Evolutionary conservation across 2,113 vertebrate genomes (phyloP).

Genomic region (Scomber scombrus): DNA sequence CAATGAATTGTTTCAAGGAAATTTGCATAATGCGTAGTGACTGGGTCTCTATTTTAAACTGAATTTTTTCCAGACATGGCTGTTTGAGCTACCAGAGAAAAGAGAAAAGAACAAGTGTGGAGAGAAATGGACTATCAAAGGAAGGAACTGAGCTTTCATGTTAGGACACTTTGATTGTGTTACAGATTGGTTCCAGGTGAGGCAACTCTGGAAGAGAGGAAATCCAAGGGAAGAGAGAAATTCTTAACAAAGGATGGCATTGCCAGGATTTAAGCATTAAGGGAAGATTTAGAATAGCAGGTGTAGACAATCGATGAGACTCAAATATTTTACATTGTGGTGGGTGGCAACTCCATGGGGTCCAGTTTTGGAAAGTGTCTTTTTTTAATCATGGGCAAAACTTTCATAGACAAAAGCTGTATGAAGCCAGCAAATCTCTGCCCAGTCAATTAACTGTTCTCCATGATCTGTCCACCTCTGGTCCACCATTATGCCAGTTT

Average conservation of each 20-base stretch:
- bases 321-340: slow-evolving; percentile 52
- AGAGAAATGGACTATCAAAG: slow-evolving; percentile 81
- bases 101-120: slow-evolving; percentile 67
- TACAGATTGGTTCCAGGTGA: slow-evolving; percentile 89
- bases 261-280: slow-evolving; percentile 63
- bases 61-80: slow-evolving; percentile 73
- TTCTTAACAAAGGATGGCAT: slow-evolving; percentile 60
- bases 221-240: slow-evolving; percentile 62
- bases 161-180: slow-evolving; percentile 83
- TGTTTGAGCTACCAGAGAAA: slow-evolving; percentile 55
- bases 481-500: slow-evolving; percentile 32
- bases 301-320: slow-evolving; percentile 63
- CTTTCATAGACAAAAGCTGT: slow-evolving; percentile 15
- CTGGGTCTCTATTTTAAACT: slow-evolving; percentile 65
- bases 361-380: neutral
- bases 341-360: slow-evolving; percentile 59
- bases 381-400: slow-evolving; percentile 4
- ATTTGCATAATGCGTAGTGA: slow-evolving; percentile 77
- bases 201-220: slow-evolving; percentile 49
- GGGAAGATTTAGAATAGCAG: slow-evolving; percentile 64
- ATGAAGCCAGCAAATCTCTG: slow-evolving; percentile 20
- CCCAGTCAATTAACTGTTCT: slow-evolving; percentile 10
- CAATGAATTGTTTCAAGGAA: slow-evolving; percentile 71
- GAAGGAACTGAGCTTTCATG: slow-evolving; percentile 83
- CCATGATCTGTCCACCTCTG: slow-evolving; percentile 29